These are phyloP conservation scores for Hippopotamus amphibius DNA, from an alignment of 2,113 vertebrate species.

Conservation along the genomic window DNA sequence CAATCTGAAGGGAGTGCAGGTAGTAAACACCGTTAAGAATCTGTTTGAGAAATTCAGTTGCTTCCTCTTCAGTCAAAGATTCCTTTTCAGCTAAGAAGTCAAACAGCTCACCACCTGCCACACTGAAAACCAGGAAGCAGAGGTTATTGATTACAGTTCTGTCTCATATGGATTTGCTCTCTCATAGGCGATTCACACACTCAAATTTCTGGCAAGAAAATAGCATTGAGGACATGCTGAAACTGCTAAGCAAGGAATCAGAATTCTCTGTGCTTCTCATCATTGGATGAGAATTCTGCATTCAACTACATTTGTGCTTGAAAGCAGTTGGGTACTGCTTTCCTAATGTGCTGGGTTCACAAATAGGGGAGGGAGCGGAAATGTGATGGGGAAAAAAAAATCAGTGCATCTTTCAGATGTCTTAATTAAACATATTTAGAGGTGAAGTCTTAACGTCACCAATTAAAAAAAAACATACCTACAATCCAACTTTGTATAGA, in stretches of 20 bases:
- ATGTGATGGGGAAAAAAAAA: neutral
- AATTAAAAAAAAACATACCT: neutral
- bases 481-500: neutral
- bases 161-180: neutral
- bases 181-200: neutral
- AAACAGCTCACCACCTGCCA: slow-evolving; percentile 98
- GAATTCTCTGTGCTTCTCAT: neutral
- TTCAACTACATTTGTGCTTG: neutral
- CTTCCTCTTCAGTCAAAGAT: slow-evolving; percentile 97
- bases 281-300: neutral
- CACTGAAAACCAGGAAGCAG: slow-evolving; percentile 86
- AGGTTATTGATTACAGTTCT: slow-evolving; percentile 30
- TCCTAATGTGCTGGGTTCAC: neutral
- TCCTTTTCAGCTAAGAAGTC: slow-evolving; percentile 99
- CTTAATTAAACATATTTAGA: neutral
- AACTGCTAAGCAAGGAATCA: neutral
- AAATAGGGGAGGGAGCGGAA: neutral
- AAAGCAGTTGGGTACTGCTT: neutral
- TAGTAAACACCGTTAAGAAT: slow-evolving; percentile 98
- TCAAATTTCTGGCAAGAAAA: slow-evolving; percentile 20
- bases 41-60: slow-evolving; percentile 99
- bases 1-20: slow-evolving; percentile 96
- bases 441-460: neutral
- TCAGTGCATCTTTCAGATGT: neutral
- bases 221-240: neutral